phyloP scores from a whole-genome alignment of 53 echinoderm and acorn worm species.

The Astropecten irregularis region DNA sequence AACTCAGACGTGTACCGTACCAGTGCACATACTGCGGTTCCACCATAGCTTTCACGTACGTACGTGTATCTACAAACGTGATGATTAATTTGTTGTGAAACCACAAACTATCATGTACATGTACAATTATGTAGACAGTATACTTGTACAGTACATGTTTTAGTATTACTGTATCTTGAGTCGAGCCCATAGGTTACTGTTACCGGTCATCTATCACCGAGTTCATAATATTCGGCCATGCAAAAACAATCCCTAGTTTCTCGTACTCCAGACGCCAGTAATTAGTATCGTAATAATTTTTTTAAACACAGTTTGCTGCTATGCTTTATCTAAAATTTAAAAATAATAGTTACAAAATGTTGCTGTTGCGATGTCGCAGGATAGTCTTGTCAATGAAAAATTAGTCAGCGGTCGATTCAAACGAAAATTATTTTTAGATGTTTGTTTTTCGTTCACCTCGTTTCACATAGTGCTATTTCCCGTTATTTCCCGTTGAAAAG shows the following conservation, averaged over 20 bases:
- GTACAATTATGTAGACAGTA: constrained; percentile 20
- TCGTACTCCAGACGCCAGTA: no score
- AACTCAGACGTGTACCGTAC: no score
- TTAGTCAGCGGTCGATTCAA: background rate
- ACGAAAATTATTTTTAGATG: background rate
- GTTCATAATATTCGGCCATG: constrained; percentile 43
- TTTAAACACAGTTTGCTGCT: background rate
- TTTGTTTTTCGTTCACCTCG: no score
- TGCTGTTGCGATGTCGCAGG: background rate
- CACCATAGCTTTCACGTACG: no score
- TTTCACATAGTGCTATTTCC: no score
- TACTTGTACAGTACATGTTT: constrained; percentile 22
- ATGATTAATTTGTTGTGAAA: no score
- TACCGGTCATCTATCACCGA: constrained; percentile 20
- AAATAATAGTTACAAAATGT: background rate
- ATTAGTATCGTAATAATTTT: no score
- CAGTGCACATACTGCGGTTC: no score
- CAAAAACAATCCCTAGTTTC: constrained; percentile 12
- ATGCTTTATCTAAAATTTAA: no score
- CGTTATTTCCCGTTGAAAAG: no score
- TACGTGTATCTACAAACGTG: no score
- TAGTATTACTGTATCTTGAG: background rate
- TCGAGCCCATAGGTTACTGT: background rate
- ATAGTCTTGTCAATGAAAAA: background rate
- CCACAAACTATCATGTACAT: no score